Evolutionary conservation across 1,140 invertebrate genomes (phyloP), one percentile per base, ranked within the genome.

Genomic region (Ceratina japonica): DNA sequence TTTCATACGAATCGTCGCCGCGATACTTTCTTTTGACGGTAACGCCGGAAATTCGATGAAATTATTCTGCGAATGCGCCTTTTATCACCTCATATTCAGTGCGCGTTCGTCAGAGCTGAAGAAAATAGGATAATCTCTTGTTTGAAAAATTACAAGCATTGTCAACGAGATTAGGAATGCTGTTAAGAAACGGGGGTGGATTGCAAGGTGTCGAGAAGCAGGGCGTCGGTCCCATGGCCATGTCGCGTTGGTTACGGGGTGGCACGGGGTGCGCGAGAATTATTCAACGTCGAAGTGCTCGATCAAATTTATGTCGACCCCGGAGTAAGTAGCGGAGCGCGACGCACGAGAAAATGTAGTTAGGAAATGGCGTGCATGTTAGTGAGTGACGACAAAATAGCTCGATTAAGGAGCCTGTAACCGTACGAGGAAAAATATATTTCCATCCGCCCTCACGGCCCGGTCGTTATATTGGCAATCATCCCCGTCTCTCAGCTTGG

Each of bases 351-450:
- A 72, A 73, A 72, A 54, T 44, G 27, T 37, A 70, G 66, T 77
- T 77, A 62, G 24, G 49, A 62, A 77, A 62, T 71, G 24, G 59
- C 31, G 69, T 51, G 59, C 59, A 44, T 49, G 59, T n/a, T 44
- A 51, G 16, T 8, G 62, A 79, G 62, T 31, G 37, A 65, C 62
- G 70, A 79, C 62, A 65, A 79, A 79, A 79, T 65, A 64, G 61
- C 61, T 59, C 70, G 77, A 79, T 79, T 79, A 79, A 74, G 77
- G 4, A 61, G 62, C 13, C 44, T 59, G 59, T 52, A 37, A 74
- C 52, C 22, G 18, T 59, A 31, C 20, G 15, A 37, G 54, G 62
- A 24, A 65, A 72, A 65, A 49, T 65, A 16, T 51, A 65, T 74
- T 74, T 64, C 49, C 8, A 56, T 56, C 54, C 54, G 7, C 16